These are phyloP conservation scores for Tetropium fuscum DNA, from an alignment of 2,888 invertebrate species.

Conservation along the genomic window DNA sequence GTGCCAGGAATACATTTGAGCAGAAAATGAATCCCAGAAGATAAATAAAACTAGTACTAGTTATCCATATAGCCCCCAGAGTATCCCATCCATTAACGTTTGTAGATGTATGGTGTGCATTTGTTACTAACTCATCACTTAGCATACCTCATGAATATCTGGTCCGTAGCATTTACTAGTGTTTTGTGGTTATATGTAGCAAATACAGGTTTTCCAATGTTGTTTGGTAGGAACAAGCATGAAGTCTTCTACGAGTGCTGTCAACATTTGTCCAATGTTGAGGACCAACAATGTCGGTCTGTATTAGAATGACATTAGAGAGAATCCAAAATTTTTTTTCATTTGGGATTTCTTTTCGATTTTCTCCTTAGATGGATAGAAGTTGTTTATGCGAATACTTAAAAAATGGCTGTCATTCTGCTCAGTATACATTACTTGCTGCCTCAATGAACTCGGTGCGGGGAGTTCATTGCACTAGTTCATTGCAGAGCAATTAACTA, in stretches of 20 bases:
- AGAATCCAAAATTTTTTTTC: conserved; percentile 30
- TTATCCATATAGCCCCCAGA: conserved; percentile 15
- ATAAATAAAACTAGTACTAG: background rate
- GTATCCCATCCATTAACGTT: background rate
- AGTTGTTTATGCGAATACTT: conserved; percentile 26
- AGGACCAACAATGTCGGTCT: conserved; percentile 73
- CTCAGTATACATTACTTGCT: too few relatives aligned
- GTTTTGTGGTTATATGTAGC: conserved; percentile 19
- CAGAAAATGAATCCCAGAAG: background rate
- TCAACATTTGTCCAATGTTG: conserved; percentile 75
- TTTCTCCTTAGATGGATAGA: conserved; percentile 24
- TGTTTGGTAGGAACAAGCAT: conserved; percentile 68
- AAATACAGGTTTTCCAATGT: conserved; percentile 40
- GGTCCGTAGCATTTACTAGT: conserved; percentile 14
- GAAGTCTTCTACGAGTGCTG: conserved; percentile 77
- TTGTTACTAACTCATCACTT: conserved; percentile 11
- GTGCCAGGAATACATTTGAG: too few relatives aligned
- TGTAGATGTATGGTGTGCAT: conserved; percentile 4
- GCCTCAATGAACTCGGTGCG: too few relatives aligned
- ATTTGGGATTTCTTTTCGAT: conserved; percentile 25
- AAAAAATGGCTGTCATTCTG: too few relatives aligned
- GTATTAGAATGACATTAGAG: conserved; percentile 52
- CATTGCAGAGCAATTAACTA: too few relatives aligned
- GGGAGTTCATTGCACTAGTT: too few relatives aligned
- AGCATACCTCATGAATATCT: background rate